Conservation (phyloP, 2,113 vertebrate genomes). For the Rhea pennata region DNA sequence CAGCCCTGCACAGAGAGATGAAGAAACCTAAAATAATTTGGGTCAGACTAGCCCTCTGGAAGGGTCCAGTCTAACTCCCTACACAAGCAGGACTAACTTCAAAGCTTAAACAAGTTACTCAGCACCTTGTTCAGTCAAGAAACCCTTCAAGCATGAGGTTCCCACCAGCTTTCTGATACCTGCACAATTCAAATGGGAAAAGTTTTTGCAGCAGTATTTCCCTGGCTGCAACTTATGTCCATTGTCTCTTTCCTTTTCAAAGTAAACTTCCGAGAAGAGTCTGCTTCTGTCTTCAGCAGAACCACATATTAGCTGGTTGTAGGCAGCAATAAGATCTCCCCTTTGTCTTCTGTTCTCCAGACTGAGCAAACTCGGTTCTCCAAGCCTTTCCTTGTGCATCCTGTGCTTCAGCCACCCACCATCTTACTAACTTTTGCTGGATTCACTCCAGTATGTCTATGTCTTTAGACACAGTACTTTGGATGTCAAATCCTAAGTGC, state of each 20-base stretch:
- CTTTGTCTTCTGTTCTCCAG: neutral
- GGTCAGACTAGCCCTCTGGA: neutral
- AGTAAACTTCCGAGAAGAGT: neutral
- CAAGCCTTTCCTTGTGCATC: neutral
- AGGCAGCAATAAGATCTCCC: neutral
- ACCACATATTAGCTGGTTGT: neutral
- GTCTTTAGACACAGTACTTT: neutral
- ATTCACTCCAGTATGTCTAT: fast-evolving
- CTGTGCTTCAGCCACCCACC: neutral
- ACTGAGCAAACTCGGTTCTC: neutral
- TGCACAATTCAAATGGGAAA: neutral
- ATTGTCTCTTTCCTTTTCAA: neutral
- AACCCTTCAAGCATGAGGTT: neutral
- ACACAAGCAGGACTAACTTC: neutral
- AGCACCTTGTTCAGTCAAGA: neutral
- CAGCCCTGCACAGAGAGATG: neutral
- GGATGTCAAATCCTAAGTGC: neutral
- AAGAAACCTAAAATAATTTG: neutral
- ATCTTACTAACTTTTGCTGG: neutral
- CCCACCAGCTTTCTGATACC: neutral
- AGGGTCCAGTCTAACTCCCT: neutral
- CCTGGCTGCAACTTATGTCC: neutral
- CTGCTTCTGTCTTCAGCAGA: no score
- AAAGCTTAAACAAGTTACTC: neutral
- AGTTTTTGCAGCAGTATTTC: neutral